Percentiles rank a stretch among this genome's conserved stretches.
Evolutionary conservation across 2,797 vertebrate genomes (phyloP).

Genomic region (Hozukius guyotensis): DNA sequence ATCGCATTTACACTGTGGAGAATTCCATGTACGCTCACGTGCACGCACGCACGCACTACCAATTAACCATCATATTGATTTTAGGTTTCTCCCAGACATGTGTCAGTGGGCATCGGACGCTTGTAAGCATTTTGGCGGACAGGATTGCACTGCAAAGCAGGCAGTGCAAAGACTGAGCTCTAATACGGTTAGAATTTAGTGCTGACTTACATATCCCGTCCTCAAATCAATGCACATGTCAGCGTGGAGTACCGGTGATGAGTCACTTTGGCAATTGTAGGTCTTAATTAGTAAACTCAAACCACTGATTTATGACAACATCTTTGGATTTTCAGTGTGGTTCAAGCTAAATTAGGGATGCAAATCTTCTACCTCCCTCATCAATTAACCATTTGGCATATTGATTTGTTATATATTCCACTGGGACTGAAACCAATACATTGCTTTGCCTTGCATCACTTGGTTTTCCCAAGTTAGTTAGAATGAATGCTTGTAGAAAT

Average conservation of each 20-base stretch:
- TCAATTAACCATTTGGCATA: slow-evolving; percentile 59
- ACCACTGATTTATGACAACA: slow-evolving; percentile 22
- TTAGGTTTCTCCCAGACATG: slow-evolving; percentile 44
- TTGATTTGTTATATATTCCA: slow-evolving; percentile 53
- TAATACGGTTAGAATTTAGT: slow-evolving; percentile 52
- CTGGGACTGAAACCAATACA: slow-evolving; percentile 34
- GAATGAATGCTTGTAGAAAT: slow-evolving; percentile 12
- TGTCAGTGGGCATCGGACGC: slow-evolving; percentile 57
- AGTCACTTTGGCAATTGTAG: slow-evolving; percentile 29
- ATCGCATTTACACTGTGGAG: slow-evolving; percentile 44
- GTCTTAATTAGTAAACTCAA: slow-evolving; percentile 32
- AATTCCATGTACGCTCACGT: slow-evolving; percentile 15
- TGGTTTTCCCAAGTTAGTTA: slow-evolving; percentile 13
- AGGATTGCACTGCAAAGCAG: slow-evolving; percentile 58
- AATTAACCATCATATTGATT: slow-evolving; percentile 75
- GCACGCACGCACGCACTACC: slow-evolving; percentile 32
- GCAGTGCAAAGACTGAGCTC: slow-evolving; percentile 31
- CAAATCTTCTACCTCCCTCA: slow-evolving; percentile 25
- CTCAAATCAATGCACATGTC: slow-evolving; percentile 59
- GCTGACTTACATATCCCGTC: slow-evolving; percentile 60
- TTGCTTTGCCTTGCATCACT: slow-evolving; percentile 54
- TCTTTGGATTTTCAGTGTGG: slow-evolving; percentile 13
- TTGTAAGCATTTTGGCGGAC: slow-evolving; percentile 63
- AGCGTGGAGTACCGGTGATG: slow-evolving; percentile 26
- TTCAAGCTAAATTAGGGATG: slow-evolving; percentile 29